Base-by-base conservation (phyloP, 2,113 vertebrate species). In the Anthoscopus minutus region DNA sequence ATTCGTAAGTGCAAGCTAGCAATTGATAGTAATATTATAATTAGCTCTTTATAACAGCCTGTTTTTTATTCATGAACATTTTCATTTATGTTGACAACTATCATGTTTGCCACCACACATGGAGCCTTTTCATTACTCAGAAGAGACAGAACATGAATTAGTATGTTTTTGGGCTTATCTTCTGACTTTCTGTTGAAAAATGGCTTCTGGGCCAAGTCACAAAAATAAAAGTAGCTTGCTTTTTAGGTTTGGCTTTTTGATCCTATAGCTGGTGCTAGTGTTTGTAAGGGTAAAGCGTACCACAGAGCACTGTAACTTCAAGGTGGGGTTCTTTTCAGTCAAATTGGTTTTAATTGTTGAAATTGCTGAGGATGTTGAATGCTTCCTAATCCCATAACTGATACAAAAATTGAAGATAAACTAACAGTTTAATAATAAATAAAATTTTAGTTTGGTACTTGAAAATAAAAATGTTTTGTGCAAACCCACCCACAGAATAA, bases 21-120 rank as follows among this genome's bases (percentile, higher is more conserved):
- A 95, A 88, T 92, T 97, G 95, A 97, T 96, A 97, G 79, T 91
- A 95, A 97, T 97, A 97, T 96, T 96, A 74, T 97, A 97, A 97
- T 97, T 97, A 97, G 92, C 93, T 96, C 94, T 96, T 96, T 96
- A 66, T 95, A 86, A 83, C 87, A 93, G 88, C 85, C 85, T 94
- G 87, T 19, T 95, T 97, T 95, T 93, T 96, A 97, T 96, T 96
- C 95, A 97, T 96, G 94, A 97, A 95, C 92, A 95, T 96, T 96
- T 96, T 96, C 94, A 89, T 95, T 96, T 97, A 96, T 90, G 95
- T 96, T 97, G 95, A 96, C 96, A 96, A 97, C 93, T 95, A 92
- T 97, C 93, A 93, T 77, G 87, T 94, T 86, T 97, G 92, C 81
- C 54, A 86, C 79, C 66, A 40, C 87, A 86, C 78, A 33, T 83